Evolutionary conservation across 2,888 invertebrate species (phyloP).

Genomic region (Philopedon plagiatum): DNA sequence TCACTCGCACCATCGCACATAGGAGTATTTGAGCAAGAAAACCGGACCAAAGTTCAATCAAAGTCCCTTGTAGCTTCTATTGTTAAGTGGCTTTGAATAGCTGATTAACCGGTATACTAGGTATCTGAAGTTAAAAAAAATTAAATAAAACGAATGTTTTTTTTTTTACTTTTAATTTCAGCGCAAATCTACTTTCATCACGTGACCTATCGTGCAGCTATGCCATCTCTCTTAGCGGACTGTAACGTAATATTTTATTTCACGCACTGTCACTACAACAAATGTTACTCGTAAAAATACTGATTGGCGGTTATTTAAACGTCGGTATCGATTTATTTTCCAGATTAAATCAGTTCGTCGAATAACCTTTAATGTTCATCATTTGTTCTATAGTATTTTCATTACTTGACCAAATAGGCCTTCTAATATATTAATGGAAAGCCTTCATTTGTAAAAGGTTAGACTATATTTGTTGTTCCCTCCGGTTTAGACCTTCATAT

Average conservation of each 20-base stretch:
- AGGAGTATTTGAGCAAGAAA: no score
- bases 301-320: constrained; percentile 3
- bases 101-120: no score
- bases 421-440: constrained; percentile 10
- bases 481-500: background rate
- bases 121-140: no score
- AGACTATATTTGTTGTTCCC: background rate
- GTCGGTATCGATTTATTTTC: background rate
- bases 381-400: constrained; percentile 13
- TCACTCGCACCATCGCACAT: no score
- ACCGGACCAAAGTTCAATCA: no score
- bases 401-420: constrained; percentile 2
- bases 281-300: constrained; percentile 9
- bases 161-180: no score
- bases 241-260: constrained; percentile 1
- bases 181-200: no score
- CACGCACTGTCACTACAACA: constrained; percentile 1
- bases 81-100: no score
- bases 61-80: no score
- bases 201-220: no score
- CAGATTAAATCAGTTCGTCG: background rate
- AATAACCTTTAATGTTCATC: constrained; percentile 3
- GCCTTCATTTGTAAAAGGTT: background rate
- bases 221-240: background rate
- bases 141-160: no score